Conservation (phyloP, 2,888 invertebrate genomes). For the Tromatobia lineatoria region DNA sequence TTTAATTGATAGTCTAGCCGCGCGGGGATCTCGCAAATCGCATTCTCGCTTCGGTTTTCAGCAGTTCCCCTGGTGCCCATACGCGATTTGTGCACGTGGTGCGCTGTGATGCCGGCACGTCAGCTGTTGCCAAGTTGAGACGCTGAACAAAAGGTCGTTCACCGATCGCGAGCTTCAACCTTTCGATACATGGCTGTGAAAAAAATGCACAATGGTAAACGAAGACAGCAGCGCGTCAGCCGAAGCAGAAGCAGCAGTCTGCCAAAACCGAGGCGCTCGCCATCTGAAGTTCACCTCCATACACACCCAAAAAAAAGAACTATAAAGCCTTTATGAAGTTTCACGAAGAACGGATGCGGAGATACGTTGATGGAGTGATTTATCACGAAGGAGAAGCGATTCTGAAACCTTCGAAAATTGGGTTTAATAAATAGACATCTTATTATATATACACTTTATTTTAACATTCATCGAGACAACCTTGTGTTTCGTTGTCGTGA, state of each 20-base stretch:
- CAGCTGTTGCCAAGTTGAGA: slow-evolving; percentile 64
- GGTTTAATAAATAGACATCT: background rate
- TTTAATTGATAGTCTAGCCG: slow-evolving; percentile 66
- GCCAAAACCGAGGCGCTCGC: slow-evolving; percentile 54
- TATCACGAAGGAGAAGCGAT: background rate
- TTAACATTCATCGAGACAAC: too few species aligned
- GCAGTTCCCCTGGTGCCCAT: slow-evolving; percentile 12
- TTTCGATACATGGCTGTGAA: slow-evolving; percentile 45
- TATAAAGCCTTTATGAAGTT: slow-evolving; percentile 25
- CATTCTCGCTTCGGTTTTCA: slow-evolving; percentile 53
- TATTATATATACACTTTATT: background rate
- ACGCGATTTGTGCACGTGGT: slow-evolving; percentile 8
- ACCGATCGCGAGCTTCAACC: slow-evolving; percentile 63
- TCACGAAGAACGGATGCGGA: slow-evolving; percentile 6
- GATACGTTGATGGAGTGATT: background rate
- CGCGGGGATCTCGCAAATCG: slow-evolving; percentile 37
- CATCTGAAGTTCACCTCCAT: slow-evolving; percentile 59
- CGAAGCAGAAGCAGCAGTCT: slow-evolving; percentile 32
- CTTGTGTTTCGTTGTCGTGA: too few species aligned
- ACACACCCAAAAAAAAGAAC: slow-evolving; percentile 18
- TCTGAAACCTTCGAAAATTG: background rate
- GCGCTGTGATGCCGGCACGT: slow-evolving; percentile 45
- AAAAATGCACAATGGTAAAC: slow-evolving; percentile 51
- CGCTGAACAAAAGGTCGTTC: slow-evolving; percentile 64
- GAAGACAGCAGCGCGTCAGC: slow-evolving; percentile 44